Base-by-base conservation (phyloP, 2,113 vertebrate genomes). In the Plecturocebus donacophilus region DNA sequence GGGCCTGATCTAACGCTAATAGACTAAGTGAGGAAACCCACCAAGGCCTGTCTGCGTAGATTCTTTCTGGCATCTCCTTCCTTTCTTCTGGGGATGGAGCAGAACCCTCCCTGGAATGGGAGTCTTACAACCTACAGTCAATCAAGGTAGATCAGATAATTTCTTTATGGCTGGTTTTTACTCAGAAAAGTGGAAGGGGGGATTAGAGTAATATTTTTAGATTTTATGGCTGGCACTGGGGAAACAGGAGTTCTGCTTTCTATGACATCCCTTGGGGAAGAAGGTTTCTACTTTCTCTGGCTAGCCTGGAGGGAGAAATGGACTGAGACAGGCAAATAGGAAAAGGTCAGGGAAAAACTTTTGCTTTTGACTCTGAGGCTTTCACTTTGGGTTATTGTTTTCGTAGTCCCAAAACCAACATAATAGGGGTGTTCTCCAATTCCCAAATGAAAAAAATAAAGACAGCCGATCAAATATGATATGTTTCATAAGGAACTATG, bases 401-500 rank as follows among this genome's bases (percentile, higher is more conserved):
- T 68, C 16, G 35, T 32, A 68, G 66, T 32, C 32, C 66, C 66
- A 35, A 68, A 32, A 68, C 66, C 66, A n/a, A 21, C 20, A 20
- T 71, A 83, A 54, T 27, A 92, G 38, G 25, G 9, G 23, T 80
- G 23, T 45, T 54, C 38, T 92, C n/a, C 25, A 77, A 76, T 20
- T n/a, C 16, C 45, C 91, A 20, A 81, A 49, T 87, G 42, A 4
- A 27, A 56, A 49, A 61, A 77, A 76, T 3, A 66, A 84, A 92
- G 11, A 56, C 85, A 91, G 11, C 35, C 84, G 27, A 77, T 25
- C 40, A 87, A 73, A 89, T 89, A 56, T 11, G 20, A 38, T 47
- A 9, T n/a, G 6, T 76, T 87, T 96, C 19, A 77, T 81, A 83
- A 85, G 25, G 91, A 97, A 88, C 11, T 13, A 68, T 91, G 40